phyloP scores from a whole-genome alignment of 2,797 vertebrate genomes.

The Manis javanica region DNA sequence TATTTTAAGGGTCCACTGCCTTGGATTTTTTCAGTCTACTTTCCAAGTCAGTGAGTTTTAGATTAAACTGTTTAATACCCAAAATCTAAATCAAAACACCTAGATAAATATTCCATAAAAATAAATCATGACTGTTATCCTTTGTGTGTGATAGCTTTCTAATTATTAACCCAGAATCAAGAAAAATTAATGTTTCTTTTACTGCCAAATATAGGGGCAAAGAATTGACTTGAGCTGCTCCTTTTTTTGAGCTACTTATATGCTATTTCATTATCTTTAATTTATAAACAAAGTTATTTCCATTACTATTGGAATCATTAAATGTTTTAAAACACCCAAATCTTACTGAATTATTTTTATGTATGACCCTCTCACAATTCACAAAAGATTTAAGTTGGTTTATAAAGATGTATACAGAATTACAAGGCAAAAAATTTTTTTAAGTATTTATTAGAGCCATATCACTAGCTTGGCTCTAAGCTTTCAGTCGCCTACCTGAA shows the following conservation, averaged over 20 bases:
- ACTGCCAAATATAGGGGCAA: slow-evolving; percentile 4
- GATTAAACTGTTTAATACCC: slow-evolving; percentile 40
- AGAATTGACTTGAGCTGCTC: not conserved
- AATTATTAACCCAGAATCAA: slow-evolving; percentile 26
- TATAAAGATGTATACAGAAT: slow-evolving; percentile 40
- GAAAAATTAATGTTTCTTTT: slow-evolving; percentile 50
- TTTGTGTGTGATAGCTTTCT: slow-evolving; percentile 3
- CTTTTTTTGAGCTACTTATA: slow-evolving; percentile 14
- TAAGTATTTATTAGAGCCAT: not conserved
- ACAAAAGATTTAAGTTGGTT: slow-evolving; percentile 51
- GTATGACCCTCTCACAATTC: not conserved
- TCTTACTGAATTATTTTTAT: not conserved
- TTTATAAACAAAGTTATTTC: slow-evolving; percentile 61
- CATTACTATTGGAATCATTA: slow-evolving; percentile 21
- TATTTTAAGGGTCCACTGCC: slow-evolving; percentile 39
- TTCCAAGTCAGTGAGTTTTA: slow-evolving; percentile 29
- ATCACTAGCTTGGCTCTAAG: not conserved
- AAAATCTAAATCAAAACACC: slow-evolving; percentile 54
- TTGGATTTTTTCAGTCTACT: slow-evolving; percentile 41
- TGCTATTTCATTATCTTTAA: slow-evolving; percentile 37
- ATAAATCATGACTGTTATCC: slow-evolving; percentile 27
- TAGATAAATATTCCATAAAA: slow-evolving; percentile 22
- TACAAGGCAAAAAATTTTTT: not conserved
- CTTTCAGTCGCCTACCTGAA: slow-evolving; percentile 22
- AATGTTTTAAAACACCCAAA: slow-evolving; percentile 40